These are phyloP conservation scores for Lingula anatina DNA, from an alignment of 2,888 invertebrate species.

Conservation along the genomic window DNA sequence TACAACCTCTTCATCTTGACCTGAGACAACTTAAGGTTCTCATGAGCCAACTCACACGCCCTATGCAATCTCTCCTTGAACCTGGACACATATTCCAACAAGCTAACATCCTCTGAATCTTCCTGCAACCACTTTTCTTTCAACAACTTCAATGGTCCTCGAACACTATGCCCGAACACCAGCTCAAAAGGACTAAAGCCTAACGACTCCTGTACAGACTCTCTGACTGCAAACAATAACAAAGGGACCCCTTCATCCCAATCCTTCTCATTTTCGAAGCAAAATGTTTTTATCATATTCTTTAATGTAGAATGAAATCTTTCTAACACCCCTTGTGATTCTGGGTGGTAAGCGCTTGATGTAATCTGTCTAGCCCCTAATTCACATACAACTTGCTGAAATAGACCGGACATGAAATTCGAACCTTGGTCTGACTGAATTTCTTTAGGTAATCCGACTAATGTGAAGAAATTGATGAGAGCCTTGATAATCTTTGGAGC, in stretches of 20 bases:
- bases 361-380: conserved; percentile 6
- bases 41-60: neutral
- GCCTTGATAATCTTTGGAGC: conserved; percentile 12
- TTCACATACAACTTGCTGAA: conserved; percentile 13
- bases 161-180: conserved; percentile 1
- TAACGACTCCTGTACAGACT: too few species aligned
- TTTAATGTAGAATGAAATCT: too few species aligned
- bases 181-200: too few species aligned
- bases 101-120: neutral
- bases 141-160: neutral
- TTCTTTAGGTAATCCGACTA: conserved; percentile 13
- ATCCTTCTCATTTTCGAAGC: too few species aligned
- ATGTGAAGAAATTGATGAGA: conserved; percentile 13
- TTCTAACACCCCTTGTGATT: conserved; percentile 5
- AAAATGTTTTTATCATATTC: too few species aligned
- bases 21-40: neutral
- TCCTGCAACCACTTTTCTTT: neutral
- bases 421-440: too few species aligned
- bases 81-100: neutral
- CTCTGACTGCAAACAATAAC: conserved; percentile 9
- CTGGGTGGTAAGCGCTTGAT: conserved; percentile 4
- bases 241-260: conserved; percentile 8
- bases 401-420: too few species aligned
- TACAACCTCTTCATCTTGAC: neutral
- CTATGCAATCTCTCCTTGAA: neutral